phyloP scores from a whole-genome alignment of 2,797 vertebrate species.

The Yasuhikotakia modesta region DNA sequence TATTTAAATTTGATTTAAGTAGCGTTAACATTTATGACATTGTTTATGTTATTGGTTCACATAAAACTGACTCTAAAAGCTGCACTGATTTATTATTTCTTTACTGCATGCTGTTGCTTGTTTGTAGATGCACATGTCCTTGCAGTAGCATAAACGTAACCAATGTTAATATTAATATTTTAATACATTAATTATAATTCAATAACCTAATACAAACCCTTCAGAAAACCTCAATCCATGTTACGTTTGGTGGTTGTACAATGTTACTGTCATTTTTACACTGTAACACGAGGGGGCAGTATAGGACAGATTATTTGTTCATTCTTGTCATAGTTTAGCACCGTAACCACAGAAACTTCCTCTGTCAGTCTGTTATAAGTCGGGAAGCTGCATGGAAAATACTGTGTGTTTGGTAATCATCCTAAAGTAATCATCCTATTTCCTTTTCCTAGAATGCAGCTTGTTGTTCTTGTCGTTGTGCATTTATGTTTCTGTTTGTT shows the following conservation, averaged over 20 bases:
- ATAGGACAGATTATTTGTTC: constrained; percentile 1
- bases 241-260: neutral
- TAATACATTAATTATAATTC: neutral
- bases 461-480: constrained; percentile 1
- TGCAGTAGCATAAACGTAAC: neutral
- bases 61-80: too few relatives aligned
- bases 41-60: too few relatives aligned
- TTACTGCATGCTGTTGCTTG: neutral
- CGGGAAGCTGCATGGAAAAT: neutral
- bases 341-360: neutral
- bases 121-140: neutral
- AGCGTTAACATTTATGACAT: too few relatives aligned
- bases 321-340: neutral
- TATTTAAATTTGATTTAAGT: too few relatives aligned
- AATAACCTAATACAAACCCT: neutral
- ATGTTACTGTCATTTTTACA: neutral
- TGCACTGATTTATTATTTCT: neutral
- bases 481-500: constrained; percentile 6
- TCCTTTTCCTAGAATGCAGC: neutral
- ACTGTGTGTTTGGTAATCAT: too few relatives aligned
- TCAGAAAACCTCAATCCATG: neutral
- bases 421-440: neutral
- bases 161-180: too few relatives aligned
- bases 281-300: constrained; percentile 17
- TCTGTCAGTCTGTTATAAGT: neutral